Evolutionary conservation across 2,888 invertebrate genomes (phyloP).

Genomic region (Idaea aversata): DNA sequence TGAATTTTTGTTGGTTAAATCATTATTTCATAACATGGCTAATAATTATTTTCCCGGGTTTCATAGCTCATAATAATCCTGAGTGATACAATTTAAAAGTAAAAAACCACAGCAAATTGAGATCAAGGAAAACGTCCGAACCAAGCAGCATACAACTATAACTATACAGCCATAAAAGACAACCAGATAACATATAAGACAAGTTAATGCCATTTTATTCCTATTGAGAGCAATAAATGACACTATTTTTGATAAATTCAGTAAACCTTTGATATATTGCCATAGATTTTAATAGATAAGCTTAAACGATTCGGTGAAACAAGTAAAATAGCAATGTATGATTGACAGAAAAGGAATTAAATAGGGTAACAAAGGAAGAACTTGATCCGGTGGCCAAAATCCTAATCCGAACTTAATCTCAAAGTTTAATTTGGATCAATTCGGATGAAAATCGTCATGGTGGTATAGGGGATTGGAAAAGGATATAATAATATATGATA

Average conservation of each 20-base stretch:
- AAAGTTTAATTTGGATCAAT: too few species aligned
- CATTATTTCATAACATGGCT: too few species aligned
- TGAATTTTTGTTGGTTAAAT: too few species aligned
- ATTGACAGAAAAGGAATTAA: not conserved
- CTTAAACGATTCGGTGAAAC: not conserved
- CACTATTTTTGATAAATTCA: constrained; percentile 20
- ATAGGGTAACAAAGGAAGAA: not conserved
- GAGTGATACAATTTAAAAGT: not conserved
- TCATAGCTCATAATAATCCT: too few species aligned
- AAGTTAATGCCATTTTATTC: constrained; percentile 35
- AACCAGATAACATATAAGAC: constrained; percentile 19
- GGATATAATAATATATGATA: too few species aligned
- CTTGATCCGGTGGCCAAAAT: too few species aligned
- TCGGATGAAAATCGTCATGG: too few species aligned
- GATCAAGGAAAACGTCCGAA: constrained; percentile 14
- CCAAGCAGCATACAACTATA: not conserved
- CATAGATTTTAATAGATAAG: not conserved
- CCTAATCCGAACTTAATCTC: too few species aligned
- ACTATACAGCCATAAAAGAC: not conserved
- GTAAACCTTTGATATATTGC: constrained; percentile 5
- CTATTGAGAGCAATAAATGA: constrained; percentile 31
- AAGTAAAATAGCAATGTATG: not conserved
- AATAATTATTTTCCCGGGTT: too few species aligned
- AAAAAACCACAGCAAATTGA: constrained; percentile 7
- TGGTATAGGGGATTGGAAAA: too few species aligned